Conservation (phyloP, 2,113 vertebrate species). For the Paramisgurnus dabryanus region DNA sequence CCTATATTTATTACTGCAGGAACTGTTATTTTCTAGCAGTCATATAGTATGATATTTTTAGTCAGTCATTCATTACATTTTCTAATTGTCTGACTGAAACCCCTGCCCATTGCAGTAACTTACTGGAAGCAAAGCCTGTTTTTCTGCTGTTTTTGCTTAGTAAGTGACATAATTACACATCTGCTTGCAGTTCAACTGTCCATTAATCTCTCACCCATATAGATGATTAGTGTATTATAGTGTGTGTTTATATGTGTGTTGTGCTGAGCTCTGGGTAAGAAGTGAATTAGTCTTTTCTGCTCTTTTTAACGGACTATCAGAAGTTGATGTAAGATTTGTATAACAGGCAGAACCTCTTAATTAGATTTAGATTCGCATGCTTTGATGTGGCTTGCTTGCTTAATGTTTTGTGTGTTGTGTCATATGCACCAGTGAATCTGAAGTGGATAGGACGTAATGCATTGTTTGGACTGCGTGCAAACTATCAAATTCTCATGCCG, state of each 20-base stretch:
- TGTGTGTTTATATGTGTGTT: conserved; percentile 24
- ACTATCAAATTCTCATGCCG: not conserved
- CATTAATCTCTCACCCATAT: conserved; percentile 66
- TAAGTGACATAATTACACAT: conserved; percentile 75
- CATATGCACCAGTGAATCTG: conserved; percentile 57
- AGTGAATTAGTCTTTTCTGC: not conserved
- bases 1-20: too few relatives aligned
- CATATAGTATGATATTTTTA: not conserved
- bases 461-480: conserved; percentile 57
- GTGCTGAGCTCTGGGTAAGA: not conserved
- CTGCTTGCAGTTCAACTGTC: conserved; percentile 66
- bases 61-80: not conserved
- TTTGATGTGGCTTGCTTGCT: conserved; percentile 66
- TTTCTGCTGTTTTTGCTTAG: conserved; percentile 66
- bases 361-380: conserved; percentile 51
- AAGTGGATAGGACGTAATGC: conserved; percentile 57
- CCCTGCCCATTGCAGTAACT: conserved; percentile 53
- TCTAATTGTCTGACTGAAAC: conserved; percentile 15
- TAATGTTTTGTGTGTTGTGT: conserved; percentile 14
- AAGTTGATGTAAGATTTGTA: not conserved
- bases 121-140: conserved; percentile 67
- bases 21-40: too few relatives aligned
- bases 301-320: not conserved
- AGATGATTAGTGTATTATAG: conserved; percentile 50
- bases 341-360: conserved; percentile 10